Evolutionary conservation across 2,888 invertebrate genomes (phyloP), one percentile per base, ranked within the genome.

Genomic region (Toxonevra muliebris): DNA sequence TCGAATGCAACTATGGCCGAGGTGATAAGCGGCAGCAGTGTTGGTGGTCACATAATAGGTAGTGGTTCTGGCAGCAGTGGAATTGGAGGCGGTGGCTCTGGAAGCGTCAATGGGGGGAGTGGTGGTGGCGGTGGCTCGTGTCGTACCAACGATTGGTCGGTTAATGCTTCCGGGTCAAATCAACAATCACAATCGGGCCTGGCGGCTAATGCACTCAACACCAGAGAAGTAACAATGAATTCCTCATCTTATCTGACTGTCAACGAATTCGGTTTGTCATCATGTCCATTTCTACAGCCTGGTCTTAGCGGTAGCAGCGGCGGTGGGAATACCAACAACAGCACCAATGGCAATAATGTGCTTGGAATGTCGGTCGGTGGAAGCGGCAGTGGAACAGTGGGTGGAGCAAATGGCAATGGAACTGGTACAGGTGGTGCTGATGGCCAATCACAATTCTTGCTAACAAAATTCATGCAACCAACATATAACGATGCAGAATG

Each of bases 381-480:
- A 61, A 73, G 75, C 70, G 76, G 75, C 62, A 83, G 71, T 77
- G 73, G 73, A 66, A 76, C 74, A 58, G 75, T 73, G 43, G 70
- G 74, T 68, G 73, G 71, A 61, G 66, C 72, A 66, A 63, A 72
- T 63, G 76, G 75, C 68, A 76, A 66, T 69, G 76, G 79, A 68
- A 43, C 61, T 42, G 66, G 57, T 45, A 67, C 48, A 63, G 73
- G 75, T 62, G 67, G 66, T 54, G 74, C 71, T 58, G 81, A 80
- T 52, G 71, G 75, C 65, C 81, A 80, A 74, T 83, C 82, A 68
- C 84, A 84, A 71, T 83, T 79, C 74, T 80, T 83, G 75, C 82
- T 86, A 71, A 80, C 84, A 69, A 87, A 88, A 81, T 88, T 87
- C 75, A 87, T 87, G 83, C 87, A 87, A 78, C 86, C 87, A 82